A percentile compares a stretch with the other conserved stretches of the same genome.
Conservation (phyloP, 2,113 vertebrate genomes). For the Clarias batrachus region DNA sequence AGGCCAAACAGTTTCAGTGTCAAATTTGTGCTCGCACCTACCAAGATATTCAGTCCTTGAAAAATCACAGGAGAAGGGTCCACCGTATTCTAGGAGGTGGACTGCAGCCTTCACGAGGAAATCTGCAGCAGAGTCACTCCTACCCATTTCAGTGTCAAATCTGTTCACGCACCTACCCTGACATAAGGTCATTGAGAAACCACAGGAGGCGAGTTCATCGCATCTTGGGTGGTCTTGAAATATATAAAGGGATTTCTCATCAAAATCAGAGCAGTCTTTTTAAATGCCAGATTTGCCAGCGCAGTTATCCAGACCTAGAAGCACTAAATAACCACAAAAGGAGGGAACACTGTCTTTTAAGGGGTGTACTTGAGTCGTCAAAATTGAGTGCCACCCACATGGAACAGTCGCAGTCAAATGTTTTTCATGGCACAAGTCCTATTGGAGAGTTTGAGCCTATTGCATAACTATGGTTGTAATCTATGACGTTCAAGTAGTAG, state of each 20-base stretch:
- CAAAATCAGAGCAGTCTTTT: conserved; percentile 48
- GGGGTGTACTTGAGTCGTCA: conserved; percentile 51
- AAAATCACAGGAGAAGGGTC: conserved; percentile 49
- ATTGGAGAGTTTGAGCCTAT: not conserved
- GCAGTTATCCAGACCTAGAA: conserved; percentile 45
- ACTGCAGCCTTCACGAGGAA: conserved; percentile 33
- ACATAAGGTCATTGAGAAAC: conserved; percentile 71
- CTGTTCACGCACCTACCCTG: conserved; percentile 69
- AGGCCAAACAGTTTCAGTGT: conserved; percentile 41
- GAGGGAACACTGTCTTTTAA: conserved; percentile 61
- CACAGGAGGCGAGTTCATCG: conserved; percentile 72
- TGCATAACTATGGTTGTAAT: not conserved
- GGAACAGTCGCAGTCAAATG: conserved; percentile 6
- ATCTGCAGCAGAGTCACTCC: conserved; percentile 51
- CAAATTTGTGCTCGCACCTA: conserved; percentile 44
- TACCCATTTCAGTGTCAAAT: conserved; percentile 67
- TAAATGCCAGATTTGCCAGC: conserved; percentile 56
- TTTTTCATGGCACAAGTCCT: not conserved
- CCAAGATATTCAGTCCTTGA: conserved; percentile 46
- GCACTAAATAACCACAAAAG: conserved; percentile 53
- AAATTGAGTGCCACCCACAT: conserved; percentile 14
- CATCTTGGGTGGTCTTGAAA: conserved; percentile 61
- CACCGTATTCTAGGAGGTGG: conserved; percentile 45
- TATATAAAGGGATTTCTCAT: conserved; percentile 25
- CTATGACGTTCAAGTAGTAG: not conserved